phyloP scores from a whole-genome alignment of 2,797 vertebrate species.

The Podargus strigoides region DNA sequence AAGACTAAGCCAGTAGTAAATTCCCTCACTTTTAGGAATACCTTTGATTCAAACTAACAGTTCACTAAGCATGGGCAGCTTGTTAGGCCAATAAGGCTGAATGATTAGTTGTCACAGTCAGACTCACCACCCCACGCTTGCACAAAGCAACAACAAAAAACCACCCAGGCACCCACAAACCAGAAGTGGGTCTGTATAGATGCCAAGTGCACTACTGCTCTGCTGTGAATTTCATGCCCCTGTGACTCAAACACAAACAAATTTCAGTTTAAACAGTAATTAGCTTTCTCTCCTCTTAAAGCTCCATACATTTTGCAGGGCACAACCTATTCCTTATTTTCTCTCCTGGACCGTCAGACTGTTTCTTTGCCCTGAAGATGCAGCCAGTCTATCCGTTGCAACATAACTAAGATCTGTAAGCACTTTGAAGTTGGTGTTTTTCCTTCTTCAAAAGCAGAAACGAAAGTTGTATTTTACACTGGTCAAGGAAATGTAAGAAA shows the following conservation, averaged over 20 bases:
- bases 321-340: not conserved
- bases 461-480: not conserved
- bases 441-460: not conserved
- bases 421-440: not conserved
- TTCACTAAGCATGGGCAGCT: not conserved
- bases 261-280: not conserved
- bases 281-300: not conserved
- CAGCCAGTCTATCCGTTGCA: not conserved
- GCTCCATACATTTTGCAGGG: not conserved
- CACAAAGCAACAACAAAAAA: not conserved
- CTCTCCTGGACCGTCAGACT: not conserved
- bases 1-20: not conserved
- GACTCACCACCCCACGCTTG: accelerated
- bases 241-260: not conserved
- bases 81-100: not conserved
- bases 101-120: not conserved
- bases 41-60: not conserved
- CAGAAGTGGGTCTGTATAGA: not conserved
- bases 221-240: not conserved
- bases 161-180: not conserved
- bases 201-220: not conserved
- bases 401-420: not conserved
- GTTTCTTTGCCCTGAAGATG: not conserved
- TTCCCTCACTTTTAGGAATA: not conserved
- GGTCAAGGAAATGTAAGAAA: not conserved